Evolutionary conservation across 2,888 invertebrate species (phyloP), one percentile per base, ranked within the genome.

Genomic region (Amiota mariae): DNA sequence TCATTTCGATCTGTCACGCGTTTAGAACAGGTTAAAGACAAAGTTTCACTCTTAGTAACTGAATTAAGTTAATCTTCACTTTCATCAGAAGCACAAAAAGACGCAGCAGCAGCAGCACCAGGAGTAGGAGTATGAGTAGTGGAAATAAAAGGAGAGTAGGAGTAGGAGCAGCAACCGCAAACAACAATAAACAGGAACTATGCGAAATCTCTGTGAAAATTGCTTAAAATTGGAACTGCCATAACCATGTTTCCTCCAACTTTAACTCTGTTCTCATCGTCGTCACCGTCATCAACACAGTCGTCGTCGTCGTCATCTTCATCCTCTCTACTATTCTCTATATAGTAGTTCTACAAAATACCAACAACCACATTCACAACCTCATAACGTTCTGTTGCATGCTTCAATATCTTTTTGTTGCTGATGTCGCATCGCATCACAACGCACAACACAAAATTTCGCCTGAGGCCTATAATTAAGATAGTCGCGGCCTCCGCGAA

Each of bases 401-500:
- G 59, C 18, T 18, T 2, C 59, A 15, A 18, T 20, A 15, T n/a
- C 59, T 59, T n/a, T 20, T 54, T 12, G 13, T n/a, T 59, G 9
- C 59, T 59, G 59, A n/a, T 59, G 18, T 59, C 20, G 59, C 59
- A 12, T 15, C 59, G 12, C 36, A 36, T 36, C 36, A 36, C 36
- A 36, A 36, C 36, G 36, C 54, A 15, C 54, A 54, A 54, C 54
- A 15, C 54, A 54, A 54, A 54, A 15, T 54, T 54, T 78, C 77
- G 80, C 82, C 79, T 77, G 74, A 75, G 82, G 82, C 79, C 79
- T 79, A 80, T 82, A 82, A 82, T 82, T 82, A 82, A 82, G 82
- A 82, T 82, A 81, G 82, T 79, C 81, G 2, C 36, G 77, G 82
- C 47, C 78, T 78, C 82, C 80, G 79, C 81, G 82, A 82, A 82